A percentile compares a stretch with the other conserved stretches of the same genome.
Evolutionary conservation across 2,113 vertebrate genomes (phyloP).

Genomic region (Ochotona princeps): DNA sequence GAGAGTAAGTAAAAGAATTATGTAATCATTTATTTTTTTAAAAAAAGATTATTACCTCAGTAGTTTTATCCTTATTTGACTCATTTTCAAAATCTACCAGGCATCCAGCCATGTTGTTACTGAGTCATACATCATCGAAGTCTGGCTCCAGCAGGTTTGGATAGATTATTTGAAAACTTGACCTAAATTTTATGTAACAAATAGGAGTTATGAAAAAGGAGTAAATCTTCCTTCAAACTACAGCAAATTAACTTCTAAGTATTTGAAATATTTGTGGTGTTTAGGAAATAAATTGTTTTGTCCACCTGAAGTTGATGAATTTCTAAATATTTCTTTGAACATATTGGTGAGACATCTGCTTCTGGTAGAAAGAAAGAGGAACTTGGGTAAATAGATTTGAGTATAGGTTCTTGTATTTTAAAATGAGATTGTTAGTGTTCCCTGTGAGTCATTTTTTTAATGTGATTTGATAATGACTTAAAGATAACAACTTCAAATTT

Average conservation of each 20-base stretch:
- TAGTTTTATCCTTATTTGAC: neutral
- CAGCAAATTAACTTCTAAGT: slow-evolving; percentile 33
- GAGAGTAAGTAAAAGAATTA: slow-evolving; percentile 16
- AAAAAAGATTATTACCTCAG: neutral
- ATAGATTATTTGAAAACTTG: slow-evolving; percentile 73
- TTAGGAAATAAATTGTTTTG: neutral
- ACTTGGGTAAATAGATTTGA: neutral
- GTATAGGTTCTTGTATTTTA: slow-evolving; percentile 29
- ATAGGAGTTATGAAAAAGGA: slow-evolving; percentile 73
- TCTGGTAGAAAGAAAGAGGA: neutral
- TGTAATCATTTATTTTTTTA: neutral
- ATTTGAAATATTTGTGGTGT: slow-evolving; percentile 52
- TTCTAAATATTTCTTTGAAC: neutral
- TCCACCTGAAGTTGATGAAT: neutral
- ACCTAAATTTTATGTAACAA: slow-evolving; percentile 71
- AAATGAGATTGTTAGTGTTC: neutral
- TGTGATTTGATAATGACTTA: neutral
- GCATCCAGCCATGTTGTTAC: slow-evolving; percentile 32
- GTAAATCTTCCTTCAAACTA: slow-evolving; percentile 67
- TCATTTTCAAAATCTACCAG: neutral
- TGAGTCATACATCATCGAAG: slow-evolving; percentile 56
- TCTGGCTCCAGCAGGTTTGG: slow-evolving; percentile 68
- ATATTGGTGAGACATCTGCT: neutral
- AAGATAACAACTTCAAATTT: neutral
- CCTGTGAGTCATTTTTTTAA: slow-evolving; percentile 2